Percentiles rank a stretch among this genome's conserved stretches.
These are phyloP conservation scores for Garra rufa DNA, from an alignment of 2,113 vertebrate species.

Conservation along the genomic window DNA sequence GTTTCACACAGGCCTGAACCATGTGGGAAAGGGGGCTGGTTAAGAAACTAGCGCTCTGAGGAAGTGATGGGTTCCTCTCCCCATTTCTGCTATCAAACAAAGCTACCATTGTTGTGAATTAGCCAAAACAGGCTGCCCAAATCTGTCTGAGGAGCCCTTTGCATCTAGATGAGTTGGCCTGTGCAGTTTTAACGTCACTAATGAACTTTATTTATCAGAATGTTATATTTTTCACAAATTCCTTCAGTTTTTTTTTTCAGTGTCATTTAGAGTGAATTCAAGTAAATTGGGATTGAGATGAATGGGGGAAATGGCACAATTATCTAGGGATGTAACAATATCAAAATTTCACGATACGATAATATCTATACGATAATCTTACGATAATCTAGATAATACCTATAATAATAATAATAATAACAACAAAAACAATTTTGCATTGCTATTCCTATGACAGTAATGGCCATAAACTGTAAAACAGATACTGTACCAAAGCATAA, in stretches of 20 bases:
- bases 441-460: too few relatives aligned
- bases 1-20: slow-evolving; percentile 35
- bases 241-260: neutral
- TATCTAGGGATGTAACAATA: too few relatives aligned
- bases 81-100: slow-evolving; percentile 49
- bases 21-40: slow-evolving; percentile 39
- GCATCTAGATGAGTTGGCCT: slow-evolving; percentile 24
- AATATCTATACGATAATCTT: too few relatives aligned
- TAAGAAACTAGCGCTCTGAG: slow-evolving; percentile 9
- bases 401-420: too few relatives aligned
- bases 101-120: slow-evolving; percentile 45
- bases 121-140: neutral
- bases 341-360: too few relatives aligned
- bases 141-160: slow-evolving; percentile 29
- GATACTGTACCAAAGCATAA: too few relatives aligned
- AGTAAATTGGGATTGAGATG: too few relatives aligned
- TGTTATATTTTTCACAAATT: neutral
- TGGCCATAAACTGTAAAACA: too few relatives aligned
- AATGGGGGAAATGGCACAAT: too few relatives aligned
- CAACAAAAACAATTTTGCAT: too few relatives aligned
- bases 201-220: neutral
- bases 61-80: slow-evolving; percentile 34
- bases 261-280: neutral
- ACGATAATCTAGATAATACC: too few relatives aligned
- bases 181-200: neutral